Conservation (phyloP, 2,797 vertebrate species). For the Sebastes iracundus region DNA sequence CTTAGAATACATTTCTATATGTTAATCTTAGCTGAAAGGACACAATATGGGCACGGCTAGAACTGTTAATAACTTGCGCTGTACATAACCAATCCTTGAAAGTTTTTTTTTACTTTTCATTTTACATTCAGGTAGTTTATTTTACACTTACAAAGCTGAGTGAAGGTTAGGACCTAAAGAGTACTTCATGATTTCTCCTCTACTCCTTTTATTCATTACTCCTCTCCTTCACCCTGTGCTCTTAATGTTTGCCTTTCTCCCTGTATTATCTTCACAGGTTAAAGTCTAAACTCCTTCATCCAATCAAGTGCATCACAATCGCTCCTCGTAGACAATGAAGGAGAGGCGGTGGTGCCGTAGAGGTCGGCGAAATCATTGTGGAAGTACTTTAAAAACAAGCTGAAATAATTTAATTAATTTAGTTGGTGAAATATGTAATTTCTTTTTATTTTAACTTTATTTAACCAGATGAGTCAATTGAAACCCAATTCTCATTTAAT, state of each 20-base stretch:
- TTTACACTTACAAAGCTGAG: background rate
- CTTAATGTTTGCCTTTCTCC: background rate
- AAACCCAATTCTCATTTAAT: too few relatives aligned
- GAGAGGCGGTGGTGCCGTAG: background rate
- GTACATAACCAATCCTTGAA: background rate
- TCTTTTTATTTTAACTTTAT: too few relatives aligned
- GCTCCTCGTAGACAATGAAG: background rate
- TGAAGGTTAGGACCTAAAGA: background rate
- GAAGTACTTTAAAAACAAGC: background rate
- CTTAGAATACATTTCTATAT: background rate
- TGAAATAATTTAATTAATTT: background rate
- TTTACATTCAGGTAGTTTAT: background rate
- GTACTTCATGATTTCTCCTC: background rate
- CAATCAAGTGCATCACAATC: background rate
- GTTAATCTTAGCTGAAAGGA: background rate
- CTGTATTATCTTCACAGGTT: background rate
- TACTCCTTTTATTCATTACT: background rate
- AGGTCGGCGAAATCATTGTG: background rate
- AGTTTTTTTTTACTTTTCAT: background rate
- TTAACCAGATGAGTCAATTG: too few relatives aligned
- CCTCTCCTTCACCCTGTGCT: constrained; percentile 1
- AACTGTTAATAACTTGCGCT: background rate
- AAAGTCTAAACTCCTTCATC: background rate
- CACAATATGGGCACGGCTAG: background rate
- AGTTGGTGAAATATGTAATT: background rate